Base-by-base conservation (phyloP, 2,888 invertebrate species). In the Drosophila melanocephala region DNA sequence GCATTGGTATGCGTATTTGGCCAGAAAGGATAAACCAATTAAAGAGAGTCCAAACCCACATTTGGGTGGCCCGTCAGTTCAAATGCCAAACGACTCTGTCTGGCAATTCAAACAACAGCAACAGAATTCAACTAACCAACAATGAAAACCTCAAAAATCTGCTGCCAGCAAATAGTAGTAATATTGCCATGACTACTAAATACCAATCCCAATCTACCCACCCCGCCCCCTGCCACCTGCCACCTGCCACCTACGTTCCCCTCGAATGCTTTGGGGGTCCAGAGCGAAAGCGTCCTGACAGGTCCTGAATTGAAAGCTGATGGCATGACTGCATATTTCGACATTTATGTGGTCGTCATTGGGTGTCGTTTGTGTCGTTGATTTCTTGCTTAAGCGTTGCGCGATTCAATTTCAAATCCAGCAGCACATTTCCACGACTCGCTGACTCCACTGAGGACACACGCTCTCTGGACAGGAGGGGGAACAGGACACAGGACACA, bases 391-490 rank as follows among this genome's bases (percentile, higher is more conserved):
- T 87, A 87, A 84, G 86, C 88, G 79, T 75, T 58, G 79, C 81
- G 84, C 87, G 89, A 88, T 86, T 86, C 88, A 88, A 88, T 88
- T 88, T 84, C 87, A 84, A 87, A 85, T 85, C 87, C 89, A 77
- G 78, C 58, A 84, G 76, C 86, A 87, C 87, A 88, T 84, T 87
- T 81, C 84, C 75, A 81, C 79, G 87, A 84, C 72, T 81, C 84
- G 78, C 72, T 83, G 84, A 58, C 65, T 72, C n/a, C 58, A 53
- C 37, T 26, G 19, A 19, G 37, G 37, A 56, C 35, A 44, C 14
- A 44, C 44, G 22, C n/a, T 44, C 22, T 28, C 56, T 42, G 42
- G n/a, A 12, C n/a, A n/a, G n/a, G 42, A 57, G 26, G 22, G 63
- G 57, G 37, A 3, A 14, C 51, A 47, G 71, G 71, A 59, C 32